A percentile compares a stretch with the other conserved stretches of the same genome.
phyloP scores from a whole-genome alignment of 2,113 vertebrate genomes.

The Vulpes ferrilata region DNA sequence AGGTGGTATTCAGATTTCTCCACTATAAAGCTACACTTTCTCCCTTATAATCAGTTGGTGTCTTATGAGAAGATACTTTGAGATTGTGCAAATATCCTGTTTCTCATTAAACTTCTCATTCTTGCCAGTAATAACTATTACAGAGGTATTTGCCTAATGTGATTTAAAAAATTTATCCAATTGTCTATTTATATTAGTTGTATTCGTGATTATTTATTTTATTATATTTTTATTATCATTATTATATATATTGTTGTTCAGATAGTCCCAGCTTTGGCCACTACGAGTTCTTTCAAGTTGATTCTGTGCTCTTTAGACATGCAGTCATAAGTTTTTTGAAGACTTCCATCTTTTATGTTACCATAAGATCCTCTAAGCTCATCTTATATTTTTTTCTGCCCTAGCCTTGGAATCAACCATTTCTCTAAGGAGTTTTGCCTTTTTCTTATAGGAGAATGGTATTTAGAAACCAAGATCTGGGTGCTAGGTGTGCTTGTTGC shows the following conservation, averaged over 20 bases:
- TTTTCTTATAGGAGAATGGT: background rate
- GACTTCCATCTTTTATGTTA: background rate
- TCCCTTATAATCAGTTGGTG: background rate
- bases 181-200: background rate
- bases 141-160: background rate
- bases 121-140: background rate
- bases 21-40: background rate
- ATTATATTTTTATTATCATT: background rate
- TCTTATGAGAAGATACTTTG: background rate
- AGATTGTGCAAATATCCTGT: background rate
- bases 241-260: background rate
- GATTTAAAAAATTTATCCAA: background rate
- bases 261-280: background rate
- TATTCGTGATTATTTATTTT: background rate
- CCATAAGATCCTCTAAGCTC: background rate
- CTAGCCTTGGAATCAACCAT: background rate
- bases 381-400: background rate
- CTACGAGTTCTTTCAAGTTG: background rate
- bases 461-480: conserved; percentile 66
- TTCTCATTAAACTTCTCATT: background rate
- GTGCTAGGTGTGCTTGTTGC: background rate
- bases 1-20: background rate
- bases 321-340: background rate
- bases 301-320: background rate
- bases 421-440: background rate